Evolutionary conservation across 2,888 invertebrate genomes (phyloP).

Genomic region (Glyphotaelius pellucidus): DNA sequence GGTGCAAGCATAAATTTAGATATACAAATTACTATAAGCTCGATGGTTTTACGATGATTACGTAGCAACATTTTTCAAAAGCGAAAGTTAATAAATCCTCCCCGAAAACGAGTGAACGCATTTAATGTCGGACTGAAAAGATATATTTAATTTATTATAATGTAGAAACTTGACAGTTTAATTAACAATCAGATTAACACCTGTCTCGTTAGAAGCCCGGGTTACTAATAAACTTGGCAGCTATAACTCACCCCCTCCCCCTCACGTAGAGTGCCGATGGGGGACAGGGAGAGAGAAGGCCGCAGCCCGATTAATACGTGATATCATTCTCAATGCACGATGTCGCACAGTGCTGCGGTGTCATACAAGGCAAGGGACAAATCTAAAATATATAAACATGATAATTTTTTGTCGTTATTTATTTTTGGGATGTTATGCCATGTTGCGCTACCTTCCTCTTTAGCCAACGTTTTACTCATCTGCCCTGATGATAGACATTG

Average conservation of each 20-base stretch:
- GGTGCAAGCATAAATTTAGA: not conserved
- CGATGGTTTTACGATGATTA: not conserved
- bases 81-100: too few species aligned
- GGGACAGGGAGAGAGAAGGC: not conserved
- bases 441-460: too few species aligned
- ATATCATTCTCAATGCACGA: not conserved
- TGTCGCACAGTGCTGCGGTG: not conserved
- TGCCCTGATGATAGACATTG: too few species aligned
- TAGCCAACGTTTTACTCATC: too few species aligned
- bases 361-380: too few species aligned
- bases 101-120: not conserved
- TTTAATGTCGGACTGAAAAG: not conserved
- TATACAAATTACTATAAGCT: not conserved
- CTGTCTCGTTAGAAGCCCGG: not conserved
- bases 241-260: not conserved
- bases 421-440: too few species aligned
- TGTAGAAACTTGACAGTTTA: not conserved
- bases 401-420: too few species aligned
- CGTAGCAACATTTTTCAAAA: not conserved
- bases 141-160: not conserved
- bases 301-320: not conserved
- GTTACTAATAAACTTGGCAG: constrained; percentile 4
- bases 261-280: not conserved
- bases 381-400: too few species aligned
- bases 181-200: constrained; percentile 9